Conservation (phyloP, 2,113 vertebrate genomes). For the Lagenorhynchus albirostris region DNA sequence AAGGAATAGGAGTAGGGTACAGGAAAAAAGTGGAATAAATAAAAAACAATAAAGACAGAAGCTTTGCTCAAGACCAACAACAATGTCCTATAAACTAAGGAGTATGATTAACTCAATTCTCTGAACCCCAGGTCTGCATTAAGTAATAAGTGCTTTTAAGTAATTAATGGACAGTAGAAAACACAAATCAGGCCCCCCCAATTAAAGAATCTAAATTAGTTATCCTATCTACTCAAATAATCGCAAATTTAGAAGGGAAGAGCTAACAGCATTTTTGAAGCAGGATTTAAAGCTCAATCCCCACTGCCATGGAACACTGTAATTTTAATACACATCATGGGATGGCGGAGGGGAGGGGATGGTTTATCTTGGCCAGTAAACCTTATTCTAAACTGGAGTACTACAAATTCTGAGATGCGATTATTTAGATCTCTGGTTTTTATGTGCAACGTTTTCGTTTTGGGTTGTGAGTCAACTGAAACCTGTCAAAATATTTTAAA, state of each 20-base stretch:
- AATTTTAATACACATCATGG: background rate
- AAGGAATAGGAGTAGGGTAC: background rate
- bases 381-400: background rate
- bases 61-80: background rate
- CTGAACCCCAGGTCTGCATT: background rate
- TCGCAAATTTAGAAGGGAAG: background rate
- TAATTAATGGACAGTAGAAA: background rate
- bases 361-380: background rate
- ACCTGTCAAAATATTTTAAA: background rate
- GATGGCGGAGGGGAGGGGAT: background rate
- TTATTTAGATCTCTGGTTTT: background rate
- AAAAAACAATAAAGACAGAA: background rate
- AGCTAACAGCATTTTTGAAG: background rate
- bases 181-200: background rate
- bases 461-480: background rate
- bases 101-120: background rate
- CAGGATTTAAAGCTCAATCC: background rate
- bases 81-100: background rate
- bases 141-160: conserved; percentile 20
- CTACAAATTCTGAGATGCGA: background rate
- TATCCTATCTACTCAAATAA: background rate
- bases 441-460: background rate
- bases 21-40: background rate
- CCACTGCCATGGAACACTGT: background rate
- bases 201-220: background rate